Base-by-base conservation (phyloP, 1,140 invertebrate species). In the Lysiphlebus fabarum region DNA sequence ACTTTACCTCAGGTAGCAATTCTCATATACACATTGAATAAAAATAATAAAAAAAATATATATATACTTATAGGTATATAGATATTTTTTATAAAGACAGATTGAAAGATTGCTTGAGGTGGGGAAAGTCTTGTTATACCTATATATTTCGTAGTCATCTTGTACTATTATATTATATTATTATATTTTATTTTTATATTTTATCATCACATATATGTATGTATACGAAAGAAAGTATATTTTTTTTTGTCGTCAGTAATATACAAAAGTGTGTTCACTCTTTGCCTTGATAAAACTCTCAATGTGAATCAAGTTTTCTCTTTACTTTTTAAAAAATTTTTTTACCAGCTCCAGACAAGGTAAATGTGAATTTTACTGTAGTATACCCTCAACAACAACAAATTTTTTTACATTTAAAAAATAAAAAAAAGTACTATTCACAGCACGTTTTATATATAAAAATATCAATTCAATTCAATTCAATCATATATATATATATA, bases 251-350 rank as follows among this genome's bases (percentile, higher is more conserved):
- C 34, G 26, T 26, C 17, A 26, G 17, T 26, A 26, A 26, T 2
- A 26, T 26, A 26, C 17, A 26, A 26, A 26, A 26, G 17, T 49
- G 47, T 49, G n/a, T n/a, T n/a, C n/a, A n/a, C n/a, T n/a, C n/a
- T n/a, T n/a, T n/a, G n/a, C n/a, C 36, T 34, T 49, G 49, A 37
- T 51, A 36, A n/a, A 51, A 37, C 37, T n/a, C 37, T 50, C 34
- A 44, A 37, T 53, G 58, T 60, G 58, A 60, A 60, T 60, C 58
- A 44, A 48, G 45, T 38, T 26, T 26, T 26, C 53, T 59, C 58
- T 55, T 43, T 17, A 44, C 37, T 47, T 60, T 55, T 53, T n/a
- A n/a, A n/a, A n/a, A 42, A 17, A 41, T 42, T 43, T 40, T 36
- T 36, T 38, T 44, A 40, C 45, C 42, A n/a, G n/a, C 42, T 57